Evolutionary conservation across 2,888 invertebrate genomes (phyloP).

Genomic region (Amiota communis): DNA sequence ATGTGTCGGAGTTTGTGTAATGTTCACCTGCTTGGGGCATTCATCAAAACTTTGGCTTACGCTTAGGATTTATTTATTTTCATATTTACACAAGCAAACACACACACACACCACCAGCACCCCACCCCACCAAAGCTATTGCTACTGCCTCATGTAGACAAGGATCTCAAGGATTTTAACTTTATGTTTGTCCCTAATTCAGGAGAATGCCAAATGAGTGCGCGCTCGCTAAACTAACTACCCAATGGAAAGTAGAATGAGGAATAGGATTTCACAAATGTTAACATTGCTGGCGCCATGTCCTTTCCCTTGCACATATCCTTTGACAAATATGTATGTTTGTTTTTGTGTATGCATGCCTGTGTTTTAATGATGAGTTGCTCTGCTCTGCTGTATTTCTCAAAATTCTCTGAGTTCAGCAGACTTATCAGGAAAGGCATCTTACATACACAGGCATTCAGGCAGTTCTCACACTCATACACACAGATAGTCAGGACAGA

Average conservation of each 20-base stretch:
- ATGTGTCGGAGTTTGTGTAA: slow-evolving; percentile 39
- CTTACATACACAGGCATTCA: background rate
- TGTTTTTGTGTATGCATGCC: no score
- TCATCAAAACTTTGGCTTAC: slow-evolving; percentile 68
- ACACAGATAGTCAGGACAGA: no score
- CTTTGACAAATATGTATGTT: slow-evolving; percentile 44
- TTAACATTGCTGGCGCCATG: slow-evolving; percentile 20
- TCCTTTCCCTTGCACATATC: background rate
- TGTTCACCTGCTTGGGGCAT: slow-evolving; percentile 65
- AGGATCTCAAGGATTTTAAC: slow-evolving; percentile 69
- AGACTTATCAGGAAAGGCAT: slow-evolving; percentile 21
- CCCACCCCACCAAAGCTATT: slow-evolving; percentile 23
- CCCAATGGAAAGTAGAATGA: background rate
- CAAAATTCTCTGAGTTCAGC: slow-evolving; percentile 52
- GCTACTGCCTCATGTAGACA: slow-evolving; percentile 43
- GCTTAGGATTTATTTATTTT: slow-evolving; percentile 68
- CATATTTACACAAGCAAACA: slow-evolving; percentile 61
- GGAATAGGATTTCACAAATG: background rate
- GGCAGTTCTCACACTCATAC: background rate
- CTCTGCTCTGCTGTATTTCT: slow-evolving; percentile 35
- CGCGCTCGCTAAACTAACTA: background rate
- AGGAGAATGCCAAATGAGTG: slow-evolving; percentile 19
- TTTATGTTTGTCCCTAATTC: slow-evolving; percentile 42
- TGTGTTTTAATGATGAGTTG: slow-evolving; percentile 57
- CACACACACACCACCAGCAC: slow-evolving; percentile 30